These are phyloP conservation scores for Eubasilissa splendida DNA, from an alignment of 2,888 invertebrate species.

Conservation along the genomic window DNA sequence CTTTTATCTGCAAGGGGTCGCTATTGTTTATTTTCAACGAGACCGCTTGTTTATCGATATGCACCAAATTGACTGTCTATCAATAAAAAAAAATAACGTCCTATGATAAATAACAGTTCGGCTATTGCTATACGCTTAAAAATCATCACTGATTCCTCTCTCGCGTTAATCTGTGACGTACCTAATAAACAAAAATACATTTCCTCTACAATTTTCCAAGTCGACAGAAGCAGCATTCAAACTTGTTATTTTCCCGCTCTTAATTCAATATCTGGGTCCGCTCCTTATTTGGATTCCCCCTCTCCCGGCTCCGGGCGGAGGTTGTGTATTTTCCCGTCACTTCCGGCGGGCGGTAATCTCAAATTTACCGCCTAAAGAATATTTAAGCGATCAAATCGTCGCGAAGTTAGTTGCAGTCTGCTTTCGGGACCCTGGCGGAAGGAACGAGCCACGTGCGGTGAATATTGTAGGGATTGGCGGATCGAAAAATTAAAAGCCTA, in stretches of 20 bases:
- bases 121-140: too few relatives aligned
- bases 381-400: not conserved
- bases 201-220: too few relatives aligned
- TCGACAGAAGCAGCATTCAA: not conserved
- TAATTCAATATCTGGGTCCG: not conserved
- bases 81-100: too few relatives aligned
- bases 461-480: not conserved
- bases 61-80: too few relatives aligned
- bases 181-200: too few relatives aligned
- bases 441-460: not conserved
- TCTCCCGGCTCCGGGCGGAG: not conserved
- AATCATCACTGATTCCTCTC: too few relatives aligned
- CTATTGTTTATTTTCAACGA: too few relatives aligned
- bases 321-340: slow-evolving; percentile 14
- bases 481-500: not conserved
- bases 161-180: too few relatives aligned
- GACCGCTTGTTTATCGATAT: too few relatives aligned
- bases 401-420: not conserved
- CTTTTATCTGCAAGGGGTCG: too few relatives aligned
- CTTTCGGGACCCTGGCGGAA: not conserved
- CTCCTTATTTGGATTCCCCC: not conserved
- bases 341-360: slow-evolving; percentile 11
- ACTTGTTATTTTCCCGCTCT: not conserved
- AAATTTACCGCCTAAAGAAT: not conserved
- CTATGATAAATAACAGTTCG: too few relatives aligned